phyloP scores from a whole-genome alignment of 2,113 vertebrate species.

The Microtus richardsoni region DNA sequence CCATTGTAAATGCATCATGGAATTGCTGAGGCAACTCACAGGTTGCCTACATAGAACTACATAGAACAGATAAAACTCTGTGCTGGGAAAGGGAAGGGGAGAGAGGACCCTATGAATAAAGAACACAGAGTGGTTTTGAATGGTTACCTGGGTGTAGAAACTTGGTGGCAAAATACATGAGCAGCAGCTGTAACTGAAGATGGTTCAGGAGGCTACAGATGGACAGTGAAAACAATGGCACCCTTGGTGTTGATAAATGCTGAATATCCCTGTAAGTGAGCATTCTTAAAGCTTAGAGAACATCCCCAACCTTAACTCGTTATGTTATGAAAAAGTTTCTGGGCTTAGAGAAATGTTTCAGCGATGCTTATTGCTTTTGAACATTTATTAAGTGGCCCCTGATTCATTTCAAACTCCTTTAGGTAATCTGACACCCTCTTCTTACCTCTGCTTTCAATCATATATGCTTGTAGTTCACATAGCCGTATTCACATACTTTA shows the following conservation, averaged over 20 bases:
- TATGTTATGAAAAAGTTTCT: neutral
- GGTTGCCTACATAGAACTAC: neutral
- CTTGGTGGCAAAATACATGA: neutral
- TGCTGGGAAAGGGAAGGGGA: neutral
- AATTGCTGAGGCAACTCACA: neutral
- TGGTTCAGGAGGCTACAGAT: neutral
- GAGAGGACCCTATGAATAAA: fast-evolving
- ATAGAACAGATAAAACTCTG: neutral
- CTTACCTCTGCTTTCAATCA: neutral
- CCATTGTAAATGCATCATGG: neutral
- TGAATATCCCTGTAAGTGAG: no score
- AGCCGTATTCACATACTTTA: neutral
- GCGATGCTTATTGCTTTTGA: neutral
- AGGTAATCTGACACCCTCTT: neutral
- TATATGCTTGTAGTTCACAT: neutral
- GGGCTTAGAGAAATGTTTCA: neutral
- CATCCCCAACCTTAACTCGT: neutral
- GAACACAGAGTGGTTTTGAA: no score
- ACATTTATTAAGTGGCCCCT: neutral
- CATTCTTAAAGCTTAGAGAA: neutral
- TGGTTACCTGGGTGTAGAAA: neutral
- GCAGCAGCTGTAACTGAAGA: fast-evolving
- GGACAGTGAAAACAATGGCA: neutral
- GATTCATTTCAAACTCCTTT: neutral
- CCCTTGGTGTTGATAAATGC: neutral